Evolutionary conservation across 2,888 invertebrate genomes (phyloP), one percentile per base, ranked within the genome.

Genomic region (Lepidochitona cinerea): DNA sequence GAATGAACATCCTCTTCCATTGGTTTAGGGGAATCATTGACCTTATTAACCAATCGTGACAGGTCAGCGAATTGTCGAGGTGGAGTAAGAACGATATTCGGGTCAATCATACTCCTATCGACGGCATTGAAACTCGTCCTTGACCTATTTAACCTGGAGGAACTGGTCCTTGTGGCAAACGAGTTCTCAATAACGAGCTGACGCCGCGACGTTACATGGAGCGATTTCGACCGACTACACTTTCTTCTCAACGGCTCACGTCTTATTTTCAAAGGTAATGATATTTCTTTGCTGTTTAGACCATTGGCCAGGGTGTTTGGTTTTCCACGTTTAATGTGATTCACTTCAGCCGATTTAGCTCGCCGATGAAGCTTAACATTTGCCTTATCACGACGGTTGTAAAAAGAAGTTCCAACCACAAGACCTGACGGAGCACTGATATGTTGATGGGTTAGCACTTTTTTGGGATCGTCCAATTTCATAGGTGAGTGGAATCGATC

Each of bases 261-360:
- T 29, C 59, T 59, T 2, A 29, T 14, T 32, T 29, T 59, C 59
- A 59, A 9, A 32, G 59, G 59, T 9, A 59, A 9, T 32, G 23
- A 32, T 12, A 59, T 3, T 4, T 35, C 37, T 5, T 83, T 83
- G 37, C 82, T 80, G 59, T 82, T 71, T 67, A 88, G 76, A 4
- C 88, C 88, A 64, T 83, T 83, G 37, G 76, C 79, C 18, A 87
- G 70, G 14, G 87, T 84, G 78, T 88, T 89, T 6, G 88, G 88
- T 49, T 79, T 77, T 0, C 88, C 89, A 36, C 88, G 78, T 53
- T 77, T 75, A 14, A 85, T 70, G 7, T 18, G 37, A n/a, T 12
- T 23, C 18, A 52, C 52, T 5, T 73, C 73, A 23, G 70, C 69
- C 7, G 74, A 70, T 29, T n/a, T 7, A 29, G 73, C 69, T 1